Base-by-base conservation (phyloP, 2,888 invertebrate species). In the Lycia hirtaria region DNA sequence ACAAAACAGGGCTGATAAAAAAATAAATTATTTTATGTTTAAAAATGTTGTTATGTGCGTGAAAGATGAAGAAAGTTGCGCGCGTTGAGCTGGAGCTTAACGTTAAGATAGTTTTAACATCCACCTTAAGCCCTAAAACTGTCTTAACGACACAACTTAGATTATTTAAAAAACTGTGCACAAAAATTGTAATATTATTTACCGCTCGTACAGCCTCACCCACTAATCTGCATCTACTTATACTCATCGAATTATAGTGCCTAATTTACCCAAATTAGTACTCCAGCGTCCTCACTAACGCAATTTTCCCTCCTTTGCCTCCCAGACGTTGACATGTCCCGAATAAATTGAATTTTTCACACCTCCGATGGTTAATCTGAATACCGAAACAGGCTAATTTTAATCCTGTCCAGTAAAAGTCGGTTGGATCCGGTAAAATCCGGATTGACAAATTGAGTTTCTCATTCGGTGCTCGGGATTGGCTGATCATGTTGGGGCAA, bases 331-430 rank as follows among this genome's bases (percentile, higher is more conserved):
- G 78, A 81, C 69, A 70, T 69, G 70, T 71, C 68, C 62, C 62
- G 65, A 64, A 68, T 67, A 73, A 76, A 81, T 80, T 78, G 67
- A 75, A 83, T 83, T 80, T 78, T 70, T 79, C 78, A 76, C 57
- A 73, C 73, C 67, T 51, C 56, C 68, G 63, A 67, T 62, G 56
- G 68, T 62, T 71, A 69, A 73, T 77, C 71, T 69, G 67, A 69
- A 75, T 74, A 73, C 73, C 70, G 72, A 76, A 72, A 57, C 41
- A 52, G 60, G 69, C 69, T 75, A 73, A 77, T 77, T 75, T 72
- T 69, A 72, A 79, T 75, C 65, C 64, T 57, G 72, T 71, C 73
- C 74, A 68, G 64, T 62, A 62, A 55, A 56, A 60, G 32, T 44
- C 43, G 43, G 43, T 30, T 24, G 47, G 40, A 44, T 47, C 51